Evolutionary conservation across 2,888 invertebrate genomes (phyloP).

Genomic region (Aromia moschata): DNA sequence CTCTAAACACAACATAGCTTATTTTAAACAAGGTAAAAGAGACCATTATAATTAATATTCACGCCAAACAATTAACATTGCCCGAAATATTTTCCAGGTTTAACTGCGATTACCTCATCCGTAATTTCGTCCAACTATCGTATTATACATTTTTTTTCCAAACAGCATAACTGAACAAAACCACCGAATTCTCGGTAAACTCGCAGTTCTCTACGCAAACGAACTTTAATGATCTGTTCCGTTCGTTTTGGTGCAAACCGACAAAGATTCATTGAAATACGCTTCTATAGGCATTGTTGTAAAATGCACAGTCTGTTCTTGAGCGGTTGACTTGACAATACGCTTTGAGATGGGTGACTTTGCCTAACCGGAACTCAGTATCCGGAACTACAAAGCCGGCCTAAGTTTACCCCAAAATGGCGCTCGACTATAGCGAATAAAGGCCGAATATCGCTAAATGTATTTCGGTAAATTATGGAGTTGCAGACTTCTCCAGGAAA

Average conservation of each 20-base stretch:
- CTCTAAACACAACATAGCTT: too few relatives aligned
- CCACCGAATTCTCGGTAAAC: background rate
- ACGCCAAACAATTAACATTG: too few relatives aligned
- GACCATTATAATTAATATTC: too few relatives aligned
- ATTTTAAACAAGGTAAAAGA: too few relatives aligned
- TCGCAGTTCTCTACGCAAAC: conserved; percentile 1
- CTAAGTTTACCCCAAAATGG: conserved; percentile 35
- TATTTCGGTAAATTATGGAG: conserved; percentile 5
- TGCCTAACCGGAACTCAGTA: conserved; percentile 38
- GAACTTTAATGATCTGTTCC: conserved; percentile 19
- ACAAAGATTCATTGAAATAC: conserved; percentile 26
- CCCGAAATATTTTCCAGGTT: too few relatives aligned
- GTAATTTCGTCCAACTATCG: too few relatives aligned
- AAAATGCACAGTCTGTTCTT: conserved; percentile 45
- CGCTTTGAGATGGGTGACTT: conserved; percentile 41
- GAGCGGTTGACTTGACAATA: conserved; percentile 45
- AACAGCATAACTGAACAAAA: background rate
- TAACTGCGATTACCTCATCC: too few relatives aligned
- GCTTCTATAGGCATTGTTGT: conserved; percentile 38
- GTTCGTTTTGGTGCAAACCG: conserved; percentile 13
- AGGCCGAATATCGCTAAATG: conserved; percentile 10
- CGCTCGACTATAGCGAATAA: conserved; percentile 13
- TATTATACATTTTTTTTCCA: background rate
- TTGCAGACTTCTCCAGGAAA: too few relatives aligned
- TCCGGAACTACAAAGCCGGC: conserved; percentile 35